These are phyloP conservation scores for Calameuta filiformis DNA, from an alignment of 2,888 invertebrate species.

Conservation along the genomic window DNA sequence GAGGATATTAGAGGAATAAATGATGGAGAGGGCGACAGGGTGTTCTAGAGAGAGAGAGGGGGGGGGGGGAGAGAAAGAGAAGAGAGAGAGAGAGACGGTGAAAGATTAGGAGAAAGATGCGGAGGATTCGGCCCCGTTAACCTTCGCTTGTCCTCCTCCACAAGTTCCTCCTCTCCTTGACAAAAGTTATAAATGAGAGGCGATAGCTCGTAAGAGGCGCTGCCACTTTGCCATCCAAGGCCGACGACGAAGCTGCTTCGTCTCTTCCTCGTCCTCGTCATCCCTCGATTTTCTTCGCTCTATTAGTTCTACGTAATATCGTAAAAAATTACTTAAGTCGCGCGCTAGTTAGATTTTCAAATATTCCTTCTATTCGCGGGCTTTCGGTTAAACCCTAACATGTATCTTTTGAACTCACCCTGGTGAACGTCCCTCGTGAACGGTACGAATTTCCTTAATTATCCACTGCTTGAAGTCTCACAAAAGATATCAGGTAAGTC, in stretches of 20 bases:
- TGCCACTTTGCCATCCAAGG: constrained; percentile 57
- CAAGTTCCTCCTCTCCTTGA: constrained; percentile 33
- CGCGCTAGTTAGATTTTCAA: not conserved
- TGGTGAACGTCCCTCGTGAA: not conserved
- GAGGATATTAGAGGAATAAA: not conserved
- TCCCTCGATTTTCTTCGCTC: not conserved
- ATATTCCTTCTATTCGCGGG: too few species aligned
- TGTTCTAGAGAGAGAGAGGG: not conserved
- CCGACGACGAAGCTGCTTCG: constrained; percentile 48
- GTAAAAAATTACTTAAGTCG: not conserved
- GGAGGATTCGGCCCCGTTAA: constrained; percentile 56
- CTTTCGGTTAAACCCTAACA: not conserved
- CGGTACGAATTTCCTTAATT: not conserved
- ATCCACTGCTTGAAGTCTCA: not conserved
- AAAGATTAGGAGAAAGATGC: not conserved
- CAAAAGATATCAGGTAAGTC: not conserved
- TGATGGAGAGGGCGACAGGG: not conserved
- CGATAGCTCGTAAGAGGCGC: constrained; percentile 49
- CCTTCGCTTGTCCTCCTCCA: constrained; percentile 30
- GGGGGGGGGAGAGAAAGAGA: too few species aligned
- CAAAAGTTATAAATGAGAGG: constrained; percentile 64
- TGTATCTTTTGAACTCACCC: not conserved
- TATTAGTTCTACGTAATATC: not conserved
- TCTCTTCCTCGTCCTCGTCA: not conserved
- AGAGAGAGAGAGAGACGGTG: constrained; percentile 3